Evolutionary conservation across 1,140 invertebrate genomes (phyloP), one percentile per base, ranked within the genome.

Genomic region (Gonatopus flavifemur): DNA sequence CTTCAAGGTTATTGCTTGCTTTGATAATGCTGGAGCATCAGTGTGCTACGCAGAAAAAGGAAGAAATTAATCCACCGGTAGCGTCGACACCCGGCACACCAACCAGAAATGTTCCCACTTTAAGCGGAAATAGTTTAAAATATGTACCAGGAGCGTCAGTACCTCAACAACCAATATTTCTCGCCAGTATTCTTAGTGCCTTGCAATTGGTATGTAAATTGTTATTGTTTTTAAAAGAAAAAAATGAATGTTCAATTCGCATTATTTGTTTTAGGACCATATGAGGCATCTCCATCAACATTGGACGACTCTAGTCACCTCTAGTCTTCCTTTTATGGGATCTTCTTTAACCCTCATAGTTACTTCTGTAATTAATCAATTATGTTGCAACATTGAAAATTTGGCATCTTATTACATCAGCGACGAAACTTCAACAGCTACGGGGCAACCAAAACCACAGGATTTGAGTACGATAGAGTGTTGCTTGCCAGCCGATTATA

Each of bases 161-260:
- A 53, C 85, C 88, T 25, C 86, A 91, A 62, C 92, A 96, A 71
- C 84, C 89, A 15, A 90, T 96, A 84, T 94, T 96, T 67, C 73
- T 94, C 15, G 84, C 88, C 18, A 88, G 90, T 32, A 83, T 95
- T 42, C 72, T 93, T 36, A 89, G 84, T 61, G 91, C 91, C 13
- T 76, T 95, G 31, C 83, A 84, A 70, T 62, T 79, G 55, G 80
- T 80, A 57, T 42, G 49, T 59, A 39, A 43, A 46, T 39, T 31
- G 2, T 37, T 44, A 43, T 21, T 38, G 38, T 42, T 42, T 10
- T 25, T 2, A 39, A 2, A 6, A 19, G 28, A 12, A 5, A 10
- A 30, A 10, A 13, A 1, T 19, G 19, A 19, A 46, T 38, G 21
- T 4, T 6, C 13, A 39, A 15, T 40, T 30, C 16, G 40, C 3